Conservation (phyloP, 2,797 vertebrate genomes). For the Scyliorhinus canicula region DNA sequence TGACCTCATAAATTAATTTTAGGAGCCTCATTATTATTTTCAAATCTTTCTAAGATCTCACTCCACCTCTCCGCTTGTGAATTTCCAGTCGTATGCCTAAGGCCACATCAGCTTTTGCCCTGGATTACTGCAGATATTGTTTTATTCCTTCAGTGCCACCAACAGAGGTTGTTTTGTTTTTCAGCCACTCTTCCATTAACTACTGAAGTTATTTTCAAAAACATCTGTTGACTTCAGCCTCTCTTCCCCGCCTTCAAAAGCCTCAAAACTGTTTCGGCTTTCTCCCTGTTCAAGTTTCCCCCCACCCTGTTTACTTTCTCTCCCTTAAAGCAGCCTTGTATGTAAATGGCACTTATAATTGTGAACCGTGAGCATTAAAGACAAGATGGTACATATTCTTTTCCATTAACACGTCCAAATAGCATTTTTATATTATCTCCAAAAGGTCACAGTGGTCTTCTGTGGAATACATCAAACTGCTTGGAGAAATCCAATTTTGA, state of each 20-base stretch:
- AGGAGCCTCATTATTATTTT: neutral
- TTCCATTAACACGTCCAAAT: neutral
- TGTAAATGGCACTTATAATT: neutral
- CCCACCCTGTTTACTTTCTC: neutral
- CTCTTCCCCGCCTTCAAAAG: neutral
- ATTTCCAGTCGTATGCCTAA: neutral
- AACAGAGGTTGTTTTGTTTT: neutral
- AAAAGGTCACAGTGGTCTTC: neutral
- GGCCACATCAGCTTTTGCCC: neutral
- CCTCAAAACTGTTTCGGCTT: neutral
- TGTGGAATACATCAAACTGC: neutral
- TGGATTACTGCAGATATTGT: neutral
- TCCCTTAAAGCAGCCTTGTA: neutral
- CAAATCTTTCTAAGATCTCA: neutral
- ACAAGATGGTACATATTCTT: neutral
- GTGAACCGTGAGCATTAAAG: neutral
- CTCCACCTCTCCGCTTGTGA: neutral
- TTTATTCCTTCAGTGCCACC: neutral
- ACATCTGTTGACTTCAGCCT: neutral
- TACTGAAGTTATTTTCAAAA: neutral
- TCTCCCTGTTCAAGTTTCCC: neutral
- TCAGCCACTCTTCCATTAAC: neutral
- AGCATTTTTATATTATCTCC: neutral
- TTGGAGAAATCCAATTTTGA: neutral
- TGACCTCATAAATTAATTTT: neutral